These are phyloP conservation scores for Iphiclides podalirius DNA, from an alignment of 2,888 invertebrate species.

Conservation along the genomic window DNA sequence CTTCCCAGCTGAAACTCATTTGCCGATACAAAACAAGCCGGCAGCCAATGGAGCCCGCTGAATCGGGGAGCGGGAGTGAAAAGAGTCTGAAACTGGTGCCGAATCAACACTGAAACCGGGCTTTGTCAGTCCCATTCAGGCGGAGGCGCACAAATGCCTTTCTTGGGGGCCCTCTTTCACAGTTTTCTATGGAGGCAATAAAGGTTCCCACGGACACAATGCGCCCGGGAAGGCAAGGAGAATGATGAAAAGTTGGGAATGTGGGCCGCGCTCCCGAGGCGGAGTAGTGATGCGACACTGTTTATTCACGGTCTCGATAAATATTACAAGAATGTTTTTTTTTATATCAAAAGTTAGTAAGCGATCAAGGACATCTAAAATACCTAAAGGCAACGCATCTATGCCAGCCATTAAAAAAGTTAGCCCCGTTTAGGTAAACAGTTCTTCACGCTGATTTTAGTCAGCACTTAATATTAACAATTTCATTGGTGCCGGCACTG, in stretches of 20 bases:
- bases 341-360: too few relatives aligned
- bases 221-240: constrained; percentile 65
- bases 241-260: constrained; percentile 77
- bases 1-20: constrained; percentile 69
- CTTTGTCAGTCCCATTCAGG: constrained; percentile 69
- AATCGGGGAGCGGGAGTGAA: constrained; percentile 68
- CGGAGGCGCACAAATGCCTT: constrained; percentile 74
- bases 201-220: constrained; percentile 79
- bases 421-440: too few relatives aligned
- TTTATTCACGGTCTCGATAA: constrained; percentile 37
- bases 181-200: constrained; percentile 77
- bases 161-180: constrained; percentile 70
- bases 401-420: too few relatives aligned
- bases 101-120: constrained; percentile 56
- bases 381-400: too few relatives aligned
- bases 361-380: too few relatives aligned
- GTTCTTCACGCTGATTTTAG: too few relatives aligned
- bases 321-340: too few relatives aligned
- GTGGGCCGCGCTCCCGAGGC: constrained; percentile 71
- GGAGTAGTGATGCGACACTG: constrained; percentile 48
- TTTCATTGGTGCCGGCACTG: too few relatives aligned
- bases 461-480: too few relatives aligned
- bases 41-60: constrained; percentile 53
- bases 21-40: constrained; percentile 70
- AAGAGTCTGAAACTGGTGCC: constrained; percentile 54